phyloP scores from a whole-genome alignment of 2,888 invertebrate species.

The Agriopis aurantiaria region DNA sequence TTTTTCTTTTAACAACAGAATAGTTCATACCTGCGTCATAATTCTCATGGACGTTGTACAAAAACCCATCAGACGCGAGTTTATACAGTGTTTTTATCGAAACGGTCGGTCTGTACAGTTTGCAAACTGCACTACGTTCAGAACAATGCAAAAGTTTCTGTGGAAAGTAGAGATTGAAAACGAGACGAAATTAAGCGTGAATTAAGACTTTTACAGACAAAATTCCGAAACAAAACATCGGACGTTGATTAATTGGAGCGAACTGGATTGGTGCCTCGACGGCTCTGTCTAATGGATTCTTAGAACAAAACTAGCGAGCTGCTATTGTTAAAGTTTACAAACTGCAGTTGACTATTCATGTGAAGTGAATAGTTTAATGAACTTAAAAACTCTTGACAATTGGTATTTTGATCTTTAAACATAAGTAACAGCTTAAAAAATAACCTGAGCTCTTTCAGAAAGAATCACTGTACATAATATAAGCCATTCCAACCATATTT shows the following conservation, averaged over 20 bases:
- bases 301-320: slow-evolving; percentile 12
- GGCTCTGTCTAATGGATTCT: slow-evolving; percentile 21
- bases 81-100: slow-evolving; percentile 65
- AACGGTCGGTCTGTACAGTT: slow-evolving; percentile 55
- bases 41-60: slow-evolving; percentile 54
- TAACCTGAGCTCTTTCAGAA: not conserved
- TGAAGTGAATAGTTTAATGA: slow-evolving; percentile 1
- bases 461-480: not conserved
- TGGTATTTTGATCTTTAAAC: not conserved
- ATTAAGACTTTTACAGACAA: slow-evolving; percentile 63
- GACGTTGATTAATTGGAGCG: slow-evolving; percentile 49
- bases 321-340: slow-evolving; percentile 5
- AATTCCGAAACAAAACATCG: slow-evolving; percentile 60
- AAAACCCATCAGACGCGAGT: slow-evolving; percentile 61
- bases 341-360: slow-evolving; percentile 8
- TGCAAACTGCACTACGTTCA: slow-evolving; percentile 56
- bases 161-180: slow-evolving; percentile 70
- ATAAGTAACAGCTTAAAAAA: no score
- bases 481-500: slow-evolving; percentile 11
- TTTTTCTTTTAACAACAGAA: slow-evolving; percentile 54
- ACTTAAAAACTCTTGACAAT: not conserved
- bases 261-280: slow-evolving; percentile 24
- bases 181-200: slow-evolving; percentile 67
- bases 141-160: slow-evolving; percentile 65
- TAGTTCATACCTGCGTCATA: slow-evolving; percentile 63